Percentiles rank a stretch among this genome's conserved stretches.
Conservation (phyloP, 2,888 invertebrate species). For the Cylindroiulus punctatus region DNA sequence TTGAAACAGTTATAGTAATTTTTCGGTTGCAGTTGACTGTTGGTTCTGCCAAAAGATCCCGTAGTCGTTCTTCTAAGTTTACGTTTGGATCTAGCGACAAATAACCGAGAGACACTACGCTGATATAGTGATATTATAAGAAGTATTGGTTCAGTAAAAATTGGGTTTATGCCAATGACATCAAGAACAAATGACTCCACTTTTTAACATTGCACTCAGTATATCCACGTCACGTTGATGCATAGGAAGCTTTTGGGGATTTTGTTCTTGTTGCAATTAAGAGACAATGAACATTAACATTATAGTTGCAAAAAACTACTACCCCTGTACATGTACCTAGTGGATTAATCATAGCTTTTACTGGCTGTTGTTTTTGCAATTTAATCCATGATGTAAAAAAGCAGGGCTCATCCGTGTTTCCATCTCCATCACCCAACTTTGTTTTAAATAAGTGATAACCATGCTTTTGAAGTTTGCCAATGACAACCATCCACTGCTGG, state of each 20-base stretch:
- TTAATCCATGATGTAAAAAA: conserved; percentile 37
- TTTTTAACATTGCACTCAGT: too few relatives aligned
- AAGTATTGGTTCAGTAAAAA: too few relatives aligned
- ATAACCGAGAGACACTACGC: too few relatives aligned
- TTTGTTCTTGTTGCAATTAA: not conserved
- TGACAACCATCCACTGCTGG: not conserved
- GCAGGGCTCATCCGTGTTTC: not conserved
- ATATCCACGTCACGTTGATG: too few relatives aligned
- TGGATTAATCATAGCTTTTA: conserved; percentile 35
- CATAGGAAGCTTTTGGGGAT: too few relatives aligned
- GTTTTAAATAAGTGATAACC: not conserved
- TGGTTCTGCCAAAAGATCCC: not conserved
- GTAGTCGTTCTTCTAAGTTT: conserved; percentile 45
- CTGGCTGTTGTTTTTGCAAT: conserved; percentile 27
- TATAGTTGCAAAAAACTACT: not conserved
- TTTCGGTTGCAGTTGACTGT: conserved; percentile 49
- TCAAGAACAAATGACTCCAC: too few relatives aligned
- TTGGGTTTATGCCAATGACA: not conserved
- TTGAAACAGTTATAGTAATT: conserved; percentile 6
- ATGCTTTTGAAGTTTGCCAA: conserved; percentile 12
- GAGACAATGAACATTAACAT: not conserved
- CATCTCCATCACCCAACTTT: not conserved
- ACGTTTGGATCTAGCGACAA: conserved; percentile 50
- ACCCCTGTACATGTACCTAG: conserved; percentile 10
- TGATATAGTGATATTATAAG: too few relatives aligned